These are phyloP conservation scores for Pristionchus pacificus DNA, from an alignment of 1,140 invertebrate genomes.

Conservation along the genomic window DNA sequence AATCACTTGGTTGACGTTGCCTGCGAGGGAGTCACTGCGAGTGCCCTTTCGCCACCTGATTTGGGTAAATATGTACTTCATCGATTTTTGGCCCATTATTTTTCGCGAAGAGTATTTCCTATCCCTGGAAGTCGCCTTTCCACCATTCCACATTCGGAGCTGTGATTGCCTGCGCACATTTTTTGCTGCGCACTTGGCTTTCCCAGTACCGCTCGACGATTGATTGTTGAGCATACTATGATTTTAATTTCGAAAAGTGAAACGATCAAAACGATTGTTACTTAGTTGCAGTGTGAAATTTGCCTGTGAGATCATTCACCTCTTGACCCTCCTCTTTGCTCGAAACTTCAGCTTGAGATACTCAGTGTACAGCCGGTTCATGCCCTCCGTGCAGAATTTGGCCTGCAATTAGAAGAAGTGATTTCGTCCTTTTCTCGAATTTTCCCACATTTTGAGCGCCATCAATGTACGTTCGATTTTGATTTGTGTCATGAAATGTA, in stretches of 20 bases:
- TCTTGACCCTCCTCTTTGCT: slow-evolving; percentile 37
- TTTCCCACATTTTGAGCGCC: background rate
- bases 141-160: too few relatives aligned
- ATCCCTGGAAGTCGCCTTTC: too few relatives aligned
- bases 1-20: slow-evolving; percentile 32
- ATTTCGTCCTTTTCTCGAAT: slow-evolving; percentile 5
- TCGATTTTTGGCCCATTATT: background rate
- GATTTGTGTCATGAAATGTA: too few relatives aligned
- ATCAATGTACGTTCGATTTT: too few relatives aligned
- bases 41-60: background rate
- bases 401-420: slow-evolving; percentile 43
- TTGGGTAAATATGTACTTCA: background rate
- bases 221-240: too few relatives aligned
- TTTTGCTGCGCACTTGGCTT: too few relatives aligned
- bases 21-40: slow-evolving; percentile 30
- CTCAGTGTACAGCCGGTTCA: slow-evolving; percentile 54
- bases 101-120: too few relatives aligned
- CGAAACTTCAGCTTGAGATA: slow-evolving; percentile 49
- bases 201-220: too few relatives aligned
- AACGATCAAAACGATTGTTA: too few relatives aligned
- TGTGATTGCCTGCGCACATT: too few relatives aligned
- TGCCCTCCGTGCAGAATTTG: slow-evolving; percentile 54
- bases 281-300: background rate
- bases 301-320: slow-evolving; percentile 9
- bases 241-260: too few relatives aligned